Evolutionary conservation across 2,113 vertebrate species (phyloP).

Genomic region (Nettapus auritus): DNA sequence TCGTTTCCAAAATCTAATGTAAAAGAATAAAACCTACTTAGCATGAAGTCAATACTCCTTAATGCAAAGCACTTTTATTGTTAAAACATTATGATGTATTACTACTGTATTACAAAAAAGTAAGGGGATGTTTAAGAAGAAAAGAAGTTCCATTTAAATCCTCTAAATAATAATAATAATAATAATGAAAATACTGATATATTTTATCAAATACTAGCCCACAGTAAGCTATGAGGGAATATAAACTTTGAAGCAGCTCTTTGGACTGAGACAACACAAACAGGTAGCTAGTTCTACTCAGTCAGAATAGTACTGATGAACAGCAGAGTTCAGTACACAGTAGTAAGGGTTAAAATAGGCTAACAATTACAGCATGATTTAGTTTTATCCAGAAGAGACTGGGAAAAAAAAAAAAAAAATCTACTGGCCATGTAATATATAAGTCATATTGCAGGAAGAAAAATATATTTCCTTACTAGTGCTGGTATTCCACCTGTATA

Average conservation of each 20-base stretch:
- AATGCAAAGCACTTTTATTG: slow-evolving; percentile 41
- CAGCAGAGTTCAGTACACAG: not conserved
- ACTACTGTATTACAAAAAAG: not conserved
- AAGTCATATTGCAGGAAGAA: not conserved
- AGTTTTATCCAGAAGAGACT: not conserved
- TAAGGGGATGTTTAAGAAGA: not conserved
- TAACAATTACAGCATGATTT: not conserved
- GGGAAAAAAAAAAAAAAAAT: no score
- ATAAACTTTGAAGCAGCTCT: not conserved
- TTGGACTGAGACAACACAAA: not conserved
- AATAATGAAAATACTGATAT: not conserved
- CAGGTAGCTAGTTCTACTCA: not conserved
- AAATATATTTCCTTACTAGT: not conserved
- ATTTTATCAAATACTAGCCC: not conserved
- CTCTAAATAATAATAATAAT: not conserved
- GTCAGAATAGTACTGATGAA: not conserved
- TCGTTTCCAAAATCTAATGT: slow-evolving; percentile 73
- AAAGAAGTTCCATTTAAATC: not conserved
- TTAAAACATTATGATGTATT: slow-evolving; percentile 42
- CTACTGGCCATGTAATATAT: not conserved
- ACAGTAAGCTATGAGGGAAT: not conserved
- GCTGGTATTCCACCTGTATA: not conserved
- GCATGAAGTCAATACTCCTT: slow-evolving; percentile 64
- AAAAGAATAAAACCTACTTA: slow-evolving; percentile 76
- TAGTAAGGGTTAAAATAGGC: not conserved